A percentile compares a stretch with the other conserved stretches of the same genome.
Evolutionary conservation across 2,113 vertebrate genomes (phyloP).

Genomic region (Danio rerio): DNA sequence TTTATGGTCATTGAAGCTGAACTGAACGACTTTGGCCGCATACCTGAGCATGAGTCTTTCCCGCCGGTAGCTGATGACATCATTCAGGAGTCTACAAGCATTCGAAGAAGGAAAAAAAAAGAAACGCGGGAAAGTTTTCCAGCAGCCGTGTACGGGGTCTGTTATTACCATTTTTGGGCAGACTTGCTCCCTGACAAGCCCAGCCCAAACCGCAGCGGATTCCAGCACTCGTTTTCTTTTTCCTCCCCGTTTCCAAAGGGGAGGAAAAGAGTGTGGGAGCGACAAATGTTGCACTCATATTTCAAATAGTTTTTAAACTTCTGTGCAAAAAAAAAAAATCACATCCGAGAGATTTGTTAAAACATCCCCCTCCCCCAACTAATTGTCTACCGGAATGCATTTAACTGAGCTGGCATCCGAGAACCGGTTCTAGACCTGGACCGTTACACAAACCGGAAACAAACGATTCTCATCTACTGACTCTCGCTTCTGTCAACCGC

Average conservation of each 20-base stretch:
- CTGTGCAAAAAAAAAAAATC: conserved; percentile 11
- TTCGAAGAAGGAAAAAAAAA: conserved; percentile 60
- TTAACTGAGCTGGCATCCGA: conserved; percentile 4
- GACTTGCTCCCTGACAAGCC: conserved; percentile 77
- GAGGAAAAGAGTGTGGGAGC: conserved; percentile 62
- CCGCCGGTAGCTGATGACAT: conserved; percentile 76
- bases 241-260: conserved; percentile 57
- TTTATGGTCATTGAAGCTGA: conserved; percentile 3
- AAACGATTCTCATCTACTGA: not conserved
- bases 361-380: not conserved
- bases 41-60: conserved; percentile 57
- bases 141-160: conserved; percentile 76
- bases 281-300: conserved; percentile 36
- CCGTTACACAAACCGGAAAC: conserved; percentile 2
- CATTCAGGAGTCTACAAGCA: conserved; percentile 74
- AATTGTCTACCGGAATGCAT: not conserved
- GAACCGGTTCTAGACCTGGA: not conserved
- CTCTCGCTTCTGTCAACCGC: not conserved
- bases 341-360: conserved; percentile 1
- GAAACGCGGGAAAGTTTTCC: conserved; percentile 75
- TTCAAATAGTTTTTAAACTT: conserved; percentile 46
- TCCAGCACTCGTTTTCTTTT: conserved; percentile 69
- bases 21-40: conserved; percentile 12
- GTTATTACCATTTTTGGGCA: conserved; percentile 87
- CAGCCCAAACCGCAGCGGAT: conserved; percentile 80